Conservation (phyloP, 2,113 vertebrate genomes). For the Saguinus midas region DNA sequence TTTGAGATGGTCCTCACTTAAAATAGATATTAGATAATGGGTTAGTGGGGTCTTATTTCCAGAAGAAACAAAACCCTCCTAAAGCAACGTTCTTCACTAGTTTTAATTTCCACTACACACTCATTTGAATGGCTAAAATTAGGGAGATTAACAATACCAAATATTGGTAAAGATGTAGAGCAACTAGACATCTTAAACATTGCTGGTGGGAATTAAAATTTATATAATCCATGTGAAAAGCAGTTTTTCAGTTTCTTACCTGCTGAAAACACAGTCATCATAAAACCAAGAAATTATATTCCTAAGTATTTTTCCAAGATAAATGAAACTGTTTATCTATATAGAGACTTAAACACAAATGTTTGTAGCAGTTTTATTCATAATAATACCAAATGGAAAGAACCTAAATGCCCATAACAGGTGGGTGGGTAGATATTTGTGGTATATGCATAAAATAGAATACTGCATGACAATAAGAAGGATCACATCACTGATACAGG, state of each 20-base stretch:
- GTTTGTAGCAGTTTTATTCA: not conserved
- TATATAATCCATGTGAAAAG: not conserved
- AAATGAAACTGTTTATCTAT: not conserved
- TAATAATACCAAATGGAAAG: not conserved
- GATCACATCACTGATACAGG: not conserved
- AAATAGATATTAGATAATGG: not conserved
- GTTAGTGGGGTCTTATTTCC: not conserved
- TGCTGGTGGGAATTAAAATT: not conserved
- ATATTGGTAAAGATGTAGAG: not conserved
- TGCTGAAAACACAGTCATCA: not conserved
- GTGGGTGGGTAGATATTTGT: not conserved
- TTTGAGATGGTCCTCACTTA: not conserved
- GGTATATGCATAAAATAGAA: not conserved
- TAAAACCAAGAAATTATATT: not conserved
- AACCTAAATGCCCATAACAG: not conserved
- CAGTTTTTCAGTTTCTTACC: not conserved
- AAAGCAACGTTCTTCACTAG: not conserved
- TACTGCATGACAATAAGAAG: not conserved
- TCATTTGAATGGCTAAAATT: not conserved
- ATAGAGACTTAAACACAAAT: not conserved
- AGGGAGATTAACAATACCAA: not conserved
- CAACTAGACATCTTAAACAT: not conserved
- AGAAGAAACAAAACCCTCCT: not conserved
- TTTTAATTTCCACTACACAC: not conserved
- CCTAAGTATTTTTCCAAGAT: not conserved